Percentiles rank a stretch among this genome's conserved stretches.
These are phyloP conservation scores for Tuberolachnus salignus DNA, from an alignment of 2,888 invertebrate genomes.

Conservation along the genomic window DNA sequence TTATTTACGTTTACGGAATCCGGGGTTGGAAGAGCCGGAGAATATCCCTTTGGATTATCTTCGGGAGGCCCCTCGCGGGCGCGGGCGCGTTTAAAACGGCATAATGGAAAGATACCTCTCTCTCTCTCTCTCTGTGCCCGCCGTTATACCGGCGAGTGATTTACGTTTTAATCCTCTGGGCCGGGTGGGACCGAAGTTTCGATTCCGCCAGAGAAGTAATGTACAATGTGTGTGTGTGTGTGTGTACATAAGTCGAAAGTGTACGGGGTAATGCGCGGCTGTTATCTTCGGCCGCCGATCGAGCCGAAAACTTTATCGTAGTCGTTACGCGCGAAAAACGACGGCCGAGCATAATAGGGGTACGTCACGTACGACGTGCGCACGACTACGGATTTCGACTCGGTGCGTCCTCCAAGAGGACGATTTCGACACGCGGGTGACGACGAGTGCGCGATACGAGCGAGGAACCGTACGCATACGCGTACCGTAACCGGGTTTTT, in stretches of 20 bases:
- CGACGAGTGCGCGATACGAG: not conserved
- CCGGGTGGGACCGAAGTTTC: conserved; percentile 30
- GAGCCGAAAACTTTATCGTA: conserved; percentile 52
- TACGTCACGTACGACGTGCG: not conserved
- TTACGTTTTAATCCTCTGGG: conserved; percentile 54
- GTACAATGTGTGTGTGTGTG: not conserved
- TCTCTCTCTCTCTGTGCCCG: not conserved
- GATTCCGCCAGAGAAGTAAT: conserved; percentile 31
- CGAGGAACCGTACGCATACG: too few relatives aligned
- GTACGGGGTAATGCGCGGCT: not conserved
- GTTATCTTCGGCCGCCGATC: conserved; percentile 47
- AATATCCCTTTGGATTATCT: conserved; percentile 47
- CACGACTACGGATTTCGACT: not conserved
- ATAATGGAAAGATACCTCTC: conserved; percentile 51
- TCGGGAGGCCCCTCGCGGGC: conserved; percentile 23
- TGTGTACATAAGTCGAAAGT: not conserved
- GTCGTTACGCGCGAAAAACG: conserved; percentile 12
- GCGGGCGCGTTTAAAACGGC: conserved; percentile 41
- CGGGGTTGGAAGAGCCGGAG: not conserved
- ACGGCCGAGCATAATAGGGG: not conserved
- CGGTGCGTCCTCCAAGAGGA: too few relatives aligned
- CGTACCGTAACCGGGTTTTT: too few relatives aligned
- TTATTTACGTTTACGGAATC: conserved; percentile 18
- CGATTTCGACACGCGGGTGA: not conserved
- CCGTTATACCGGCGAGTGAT: conserved; percentile 29